These are phyloP conservation scores for Cyclura pinguis DNA, from an alignment of 2,797 vertebrate genomes.

Conservation along the genomic window DNA sequence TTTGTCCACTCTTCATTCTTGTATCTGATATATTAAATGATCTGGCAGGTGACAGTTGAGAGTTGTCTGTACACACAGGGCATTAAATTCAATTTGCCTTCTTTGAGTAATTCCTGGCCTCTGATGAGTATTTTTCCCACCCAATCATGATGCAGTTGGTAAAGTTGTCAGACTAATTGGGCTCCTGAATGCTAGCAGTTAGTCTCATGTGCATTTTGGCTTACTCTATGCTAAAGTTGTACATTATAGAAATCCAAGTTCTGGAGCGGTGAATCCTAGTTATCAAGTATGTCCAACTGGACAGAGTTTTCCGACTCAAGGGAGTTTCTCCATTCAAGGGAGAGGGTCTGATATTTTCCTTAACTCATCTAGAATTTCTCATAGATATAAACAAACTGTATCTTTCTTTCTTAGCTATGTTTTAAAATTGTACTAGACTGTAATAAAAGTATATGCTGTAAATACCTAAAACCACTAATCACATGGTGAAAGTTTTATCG, in stretches of 20 bases:
- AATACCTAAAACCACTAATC: constrained; percentile 12
- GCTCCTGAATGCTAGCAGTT: not conserved
- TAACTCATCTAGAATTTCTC: not conserved
- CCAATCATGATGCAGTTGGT: not conserved
- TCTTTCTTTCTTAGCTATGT: constrained; percentile 2
- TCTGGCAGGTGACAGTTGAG: not conserved
- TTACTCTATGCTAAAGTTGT: not conserved
- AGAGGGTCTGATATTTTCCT: not conserved
- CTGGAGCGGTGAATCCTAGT: not conserved
- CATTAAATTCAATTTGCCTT: not conserved
- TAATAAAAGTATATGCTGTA: constrained; percentile 6
- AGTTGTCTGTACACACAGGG: not conserved
- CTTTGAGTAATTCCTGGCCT: not conserved
- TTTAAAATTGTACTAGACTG: not conserved
- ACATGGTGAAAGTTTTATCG: not conserved
- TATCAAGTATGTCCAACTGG: not conserved
- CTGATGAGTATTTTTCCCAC: not conserved
- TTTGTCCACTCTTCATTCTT: not conserved
- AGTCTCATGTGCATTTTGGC: not conserved
- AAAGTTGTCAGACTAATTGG: not conserved
- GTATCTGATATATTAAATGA: not conserved
- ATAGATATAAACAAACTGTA: not conserved
- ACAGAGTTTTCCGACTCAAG: not conserved
- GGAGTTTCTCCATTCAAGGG: not conserved
- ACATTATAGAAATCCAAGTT: not conserved